These are phyloP conservation scores for Catocala fraxini DNA, from an alignment of 2,888 invertebrate genomes.

Conservation along the genomic window DNA sequence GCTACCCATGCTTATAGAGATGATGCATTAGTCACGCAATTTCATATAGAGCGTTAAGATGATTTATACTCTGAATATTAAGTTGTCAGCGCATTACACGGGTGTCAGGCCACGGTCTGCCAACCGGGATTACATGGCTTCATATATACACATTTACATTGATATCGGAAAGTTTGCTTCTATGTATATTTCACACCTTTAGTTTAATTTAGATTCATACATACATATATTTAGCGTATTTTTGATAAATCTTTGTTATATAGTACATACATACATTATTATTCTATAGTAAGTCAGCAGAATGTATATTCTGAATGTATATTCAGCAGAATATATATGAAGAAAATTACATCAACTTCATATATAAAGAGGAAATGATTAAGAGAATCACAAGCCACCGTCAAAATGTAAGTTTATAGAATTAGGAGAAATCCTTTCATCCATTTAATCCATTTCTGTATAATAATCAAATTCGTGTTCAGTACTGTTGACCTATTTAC, in stretches of 20 bases:
- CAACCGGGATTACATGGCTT: conserved; percentile 46
- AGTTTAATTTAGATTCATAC: background rate
- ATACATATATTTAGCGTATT: too few relatives aligned
- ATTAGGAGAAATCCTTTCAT: background rate
- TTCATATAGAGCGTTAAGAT: conserved; percentile 32
- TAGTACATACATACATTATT: too few relatives aligned
- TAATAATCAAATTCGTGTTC: conserved; percentile 2
- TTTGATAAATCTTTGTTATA: too few relatives aligned
- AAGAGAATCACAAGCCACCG: too few relatives aligned
- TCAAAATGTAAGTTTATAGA: background rate
- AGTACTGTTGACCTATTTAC: conserved; percentile 8
- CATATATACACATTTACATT: conserved; percentile 28
- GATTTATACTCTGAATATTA: conserved; percentile 45
- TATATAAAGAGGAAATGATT: too few relatives aligned
- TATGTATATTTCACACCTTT: conserved; percentile 1
- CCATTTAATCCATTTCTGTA: background rate
- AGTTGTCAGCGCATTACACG: conserved; percentile 59
- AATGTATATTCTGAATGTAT: too few relatives aligned
- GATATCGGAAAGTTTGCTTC: conserved; percentile 24
- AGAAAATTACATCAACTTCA: too few relatives aligned
- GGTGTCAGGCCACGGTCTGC: conserved; percentile 50
- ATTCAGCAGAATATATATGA: too few relatives aligned
- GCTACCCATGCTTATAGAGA: conserved; percentile 24
- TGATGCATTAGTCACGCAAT: conserved; percentile 44
- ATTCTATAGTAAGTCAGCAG: too few relatives aligned